These are phyloP conservation scores for Takifugu ocellatus DNA, from an alignment of 2,797 vertebrate genomes.

Conservation along the genomic window DNA sequence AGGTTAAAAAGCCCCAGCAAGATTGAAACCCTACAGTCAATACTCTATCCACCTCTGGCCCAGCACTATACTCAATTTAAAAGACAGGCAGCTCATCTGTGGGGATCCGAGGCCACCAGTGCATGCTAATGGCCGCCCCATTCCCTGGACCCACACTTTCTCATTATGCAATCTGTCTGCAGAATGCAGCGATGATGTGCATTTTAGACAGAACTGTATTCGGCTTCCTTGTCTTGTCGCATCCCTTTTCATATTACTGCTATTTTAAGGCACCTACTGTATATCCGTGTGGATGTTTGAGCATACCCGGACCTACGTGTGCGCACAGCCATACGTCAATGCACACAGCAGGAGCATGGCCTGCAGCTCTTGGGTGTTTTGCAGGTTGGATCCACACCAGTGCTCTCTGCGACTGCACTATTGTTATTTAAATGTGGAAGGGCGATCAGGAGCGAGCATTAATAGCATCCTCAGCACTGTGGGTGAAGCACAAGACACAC, in stretches of 20 bases:
- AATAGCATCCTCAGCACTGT: constrained; percentile 71
- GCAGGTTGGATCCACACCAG: constrained; percentile 72
- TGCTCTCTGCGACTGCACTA: constrained; percentile 69
- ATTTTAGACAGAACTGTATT: constrained; percentile 29
- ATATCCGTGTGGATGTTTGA: constrained; percentile 27
- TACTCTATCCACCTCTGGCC: constrained; percentile 24
- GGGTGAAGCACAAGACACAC: constrained; percentile 51
- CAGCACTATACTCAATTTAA: constrained; percentile 24
- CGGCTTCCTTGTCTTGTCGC: constrained; percentile 1
- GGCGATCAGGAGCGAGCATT: constrained; percentile 75
- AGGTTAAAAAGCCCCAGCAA: constrained; percentile 3
- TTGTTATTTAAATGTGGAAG: constrained; percentile 77
- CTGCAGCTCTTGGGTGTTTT: constrained; percentile 64
- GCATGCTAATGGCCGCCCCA: constrained; percentile 28
- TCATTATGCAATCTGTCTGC: constrained; percentile 31
- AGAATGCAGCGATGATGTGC: constrained; percentile 21
- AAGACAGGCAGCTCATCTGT: constrained; percentile 28
- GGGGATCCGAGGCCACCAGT: constrained; percentile 21
- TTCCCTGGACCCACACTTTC: constrained; percentile 29
- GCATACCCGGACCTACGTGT: constrained; percentile 13
- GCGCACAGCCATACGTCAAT: constrained; percentile 8
- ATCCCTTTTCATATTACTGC: constrained; percentile 10
- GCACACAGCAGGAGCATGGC: constrained; percentile 32
- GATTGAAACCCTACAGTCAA: constrained; percentile 4
- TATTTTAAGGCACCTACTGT: background rate